Percentiles rank a stretch among this genome's conserved stretches.
Conservation (phyloP, 2,113 vertebrate genomes). For the Ranitomeya variabilis region DNA sequence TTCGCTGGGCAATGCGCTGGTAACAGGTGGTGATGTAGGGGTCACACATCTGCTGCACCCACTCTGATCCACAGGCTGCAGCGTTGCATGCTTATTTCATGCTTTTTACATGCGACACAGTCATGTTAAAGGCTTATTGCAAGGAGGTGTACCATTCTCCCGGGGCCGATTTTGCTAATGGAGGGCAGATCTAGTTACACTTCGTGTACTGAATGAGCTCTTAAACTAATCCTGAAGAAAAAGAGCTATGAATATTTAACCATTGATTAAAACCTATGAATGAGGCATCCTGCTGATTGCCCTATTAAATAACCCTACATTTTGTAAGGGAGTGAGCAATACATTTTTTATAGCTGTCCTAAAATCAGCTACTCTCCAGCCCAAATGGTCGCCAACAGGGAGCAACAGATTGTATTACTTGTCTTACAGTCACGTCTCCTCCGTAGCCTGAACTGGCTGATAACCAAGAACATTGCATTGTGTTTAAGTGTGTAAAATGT, state of each 20-base stretch:
- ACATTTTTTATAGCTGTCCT: too few relatives aligned
- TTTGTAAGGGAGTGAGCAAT: too few relatives aligned
- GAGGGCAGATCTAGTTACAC: not conserved
- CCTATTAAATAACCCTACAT: not conserved
- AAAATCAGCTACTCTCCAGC: too few relatives aligned
- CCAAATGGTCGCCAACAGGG: too few relatives aligned
- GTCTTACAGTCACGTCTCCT: too few relatives aligned
- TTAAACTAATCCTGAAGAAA: not conserved
- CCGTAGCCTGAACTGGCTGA: not conserved
- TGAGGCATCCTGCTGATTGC: not conserved
- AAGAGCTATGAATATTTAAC: not conserved
- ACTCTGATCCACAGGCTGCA: not conserved
- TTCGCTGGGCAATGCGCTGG: constrained; percentile 30
- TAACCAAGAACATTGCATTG: not conserved
- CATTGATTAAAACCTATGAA: not conserved
- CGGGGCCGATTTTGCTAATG: not conserved
- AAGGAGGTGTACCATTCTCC: not conserved
- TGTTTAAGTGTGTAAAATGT: not conserved
- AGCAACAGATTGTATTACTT: too few relatives aligned
- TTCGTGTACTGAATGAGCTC: not conserved
- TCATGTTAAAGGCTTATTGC: constrained; percentile 28
- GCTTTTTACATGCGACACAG: constrained; percentile 2
- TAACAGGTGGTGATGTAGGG: constrained; percentile 56
- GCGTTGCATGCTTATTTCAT: constrained; percentile 7
- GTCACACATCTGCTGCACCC: not conserved